phyloP scores from a whole-genome alignment of 2,888 invertebrate genomes.

The Orthonevra nobilis region DNA sequence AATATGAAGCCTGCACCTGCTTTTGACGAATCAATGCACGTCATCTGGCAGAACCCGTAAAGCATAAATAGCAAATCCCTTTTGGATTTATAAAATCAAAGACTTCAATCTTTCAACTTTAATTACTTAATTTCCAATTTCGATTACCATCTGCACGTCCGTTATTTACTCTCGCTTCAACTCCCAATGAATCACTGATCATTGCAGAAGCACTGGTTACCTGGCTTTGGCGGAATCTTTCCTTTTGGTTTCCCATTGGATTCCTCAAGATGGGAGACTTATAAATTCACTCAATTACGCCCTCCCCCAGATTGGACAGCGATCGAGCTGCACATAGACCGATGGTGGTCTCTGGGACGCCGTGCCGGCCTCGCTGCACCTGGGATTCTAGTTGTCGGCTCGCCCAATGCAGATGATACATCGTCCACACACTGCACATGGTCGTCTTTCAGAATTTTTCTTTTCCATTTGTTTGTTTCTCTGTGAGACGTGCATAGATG shows the following conservation, averaged over 20 bases:
- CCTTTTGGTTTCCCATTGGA: not conserved
- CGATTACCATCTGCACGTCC: constrained; percentile 18
- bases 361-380: constrained; percentile 32
- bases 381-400: constrained; percentile 46
- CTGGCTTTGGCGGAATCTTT: constrained; percentile 7
- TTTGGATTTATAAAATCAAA: constrained; percentile 9
- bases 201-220: not conserved
- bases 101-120: constrained; percentile 25
- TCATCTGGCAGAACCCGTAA: no score
- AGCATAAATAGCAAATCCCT: no score
- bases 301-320: constrained; percentile 51
- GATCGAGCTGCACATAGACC: constrained; percentile 28
- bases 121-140: constrained; percentile 56
- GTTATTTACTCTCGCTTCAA: constrained; percentile 20
- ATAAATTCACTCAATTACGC: constrained; percentile 65
- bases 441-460: constrained; percentile 10
- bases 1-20: no score
- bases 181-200: constrained; percentile 10
- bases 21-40: no score
- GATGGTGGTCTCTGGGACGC: constrained; percentile 49
- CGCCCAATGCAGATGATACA: constrained; percentile 48
- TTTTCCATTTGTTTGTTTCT: constrained; percentile 20
- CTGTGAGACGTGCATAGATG: constrained; percentile 35
- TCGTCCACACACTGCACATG: constrained; percentile 34
- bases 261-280: constrained; percentile 36